A percentile compares a stretch with the other conserved stretches of the same genome.
Evolutionary conservation across 1,140 invertebrate species (phyloP).

Genomic region (Bathynomus jamesi): DNA sequence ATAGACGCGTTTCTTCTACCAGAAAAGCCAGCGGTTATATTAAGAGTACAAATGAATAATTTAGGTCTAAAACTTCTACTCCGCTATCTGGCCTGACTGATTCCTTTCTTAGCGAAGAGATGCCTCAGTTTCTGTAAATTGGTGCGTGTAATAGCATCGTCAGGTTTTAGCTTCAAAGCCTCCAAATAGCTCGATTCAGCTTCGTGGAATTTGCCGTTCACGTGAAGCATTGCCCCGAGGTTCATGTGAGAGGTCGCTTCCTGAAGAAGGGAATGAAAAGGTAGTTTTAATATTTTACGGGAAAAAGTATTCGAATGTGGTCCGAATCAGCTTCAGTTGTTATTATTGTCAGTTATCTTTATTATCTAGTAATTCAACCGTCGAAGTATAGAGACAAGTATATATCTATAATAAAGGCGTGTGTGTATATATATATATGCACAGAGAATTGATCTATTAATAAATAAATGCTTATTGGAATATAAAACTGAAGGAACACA

Average conservation of each 20-base stretch:
- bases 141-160: slow-evolving; percentile 37
- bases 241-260: slow-evolving; percentile 86
- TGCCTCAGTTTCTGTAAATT: slow-evolving; percentile 37
- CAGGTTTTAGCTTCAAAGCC: slow-evolving; percentile 52
- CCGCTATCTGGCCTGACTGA: slow-evolving; percentile 28
- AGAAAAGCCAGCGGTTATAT: too few relatives aligned
- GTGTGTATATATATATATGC: too few relatives aligned
- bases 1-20: too few relatives aligned
- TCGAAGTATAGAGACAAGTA: background rate
- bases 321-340: background rate
- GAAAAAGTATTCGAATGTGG: slow-evolving; percentile 15
- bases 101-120: slow-evolving; percentile 34
- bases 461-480: too few relatives aligned
- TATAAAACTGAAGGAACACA: too few relatives aligned
- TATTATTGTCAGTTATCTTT: too few relatives aligned
- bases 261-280: slow-evolving; percentile 36
- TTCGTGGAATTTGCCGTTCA: slow-evolving; percentile 81
- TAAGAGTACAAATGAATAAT: too few relatives aligned
- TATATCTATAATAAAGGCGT: background rate
- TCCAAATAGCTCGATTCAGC: slow-evolving; percentile 74
- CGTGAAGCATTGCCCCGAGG: slow-evolving; percentile 83
- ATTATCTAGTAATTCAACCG: too few relatives aligned
- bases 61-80: too few relatives aligned
- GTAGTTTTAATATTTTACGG: background rate
- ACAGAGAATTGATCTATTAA: too few relatives aligned